Evolutionary conservation across 2,113 vertebrate species (phyloP), one percentile per base, ranked within the genome.

Genomic region (Amphilophus citrinellus): DNA sequence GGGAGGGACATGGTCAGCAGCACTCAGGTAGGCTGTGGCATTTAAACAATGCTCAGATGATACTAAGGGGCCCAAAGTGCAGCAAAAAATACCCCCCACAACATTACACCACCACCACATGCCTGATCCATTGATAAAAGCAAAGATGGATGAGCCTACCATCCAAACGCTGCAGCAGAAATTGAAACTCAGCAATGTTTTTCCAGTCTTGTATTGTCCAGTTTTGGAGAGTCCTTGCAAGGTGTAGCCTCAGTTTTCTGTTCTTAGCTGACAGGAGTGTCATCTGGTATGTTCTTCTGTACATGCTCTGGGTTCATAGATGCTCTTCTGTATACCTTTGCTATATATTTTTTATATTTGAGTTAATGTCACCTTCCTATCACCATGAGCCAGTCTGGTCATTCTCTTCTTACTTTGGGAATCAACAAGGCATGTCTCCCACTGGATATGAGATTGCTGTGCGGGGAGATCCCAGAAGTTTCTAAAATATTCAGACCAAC

Each of bases 81-180:
- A 14, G 10, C 35, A 0, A 2, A 9, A 65, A 37, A 65, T 2
- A 42, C 2, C 35, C 13, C 0, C 20, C n/a, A 65, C 62, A 63
- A 20, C 35, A 61, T 20, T 32, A 61, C 60, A 61, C 60, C 30
- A 32, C 3, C 60, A 61, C 15, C 60, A 61, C 30, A 37, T 42
- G 20, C 62, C 37, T 9, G 20, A 39, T 20, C 35, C 20, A 8
- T 2, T 39, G 62, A 37, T 65, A 22, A 39, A 65, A 65, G 35
- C 35, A 35, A 39, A 39, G 35, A 42, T 1, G 3, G 2, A 42
- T 42, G 0, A 42, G 22, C n/a, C 37, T 65, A n/a, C 37, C 62
- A 42, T 42, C 13, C 0, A 32, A 62, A 62, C 11, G 61, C 22
- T 7, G 8, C 62, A 24, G 42, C 42, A 44, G 42, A 44, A 44